Base-by-base conservation (phyloP, 1,140 invertebrate species). In the Drosophila tani region DNA sequence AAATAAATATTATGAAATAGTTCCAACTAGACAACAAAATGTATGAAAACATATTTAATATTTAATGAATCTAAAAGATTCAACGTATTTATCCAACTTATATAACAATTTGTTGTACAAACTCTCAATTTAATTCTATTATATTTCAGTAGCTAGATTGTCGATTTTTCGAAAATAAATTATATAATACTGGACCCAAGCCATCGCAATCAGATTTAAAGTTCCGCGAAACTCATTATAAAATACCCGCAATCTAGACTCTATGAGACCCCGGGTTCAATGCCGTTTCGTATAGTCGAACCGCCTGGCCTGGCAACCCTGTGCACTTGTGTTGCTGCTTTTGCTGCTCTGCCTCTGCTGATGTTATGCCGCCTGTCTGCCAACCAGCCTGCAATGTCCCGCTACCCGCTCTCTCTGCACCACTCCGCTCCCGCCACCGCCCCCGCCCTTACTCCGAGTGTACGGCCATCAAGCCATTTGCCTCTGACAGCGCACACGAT, bases 361-460 rank as follows among this genome's bases (percentile, higher is more conserved):
- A 87, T 86, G 79, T 86, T 87, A 86, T 87, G 82, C 82, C 82
- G 82, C 82, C 82, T 86, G 82, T 86, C 82, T 86, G 82, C 82
- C 79, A 76, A 67, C 77, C 64, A 79, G 78, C 77, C 77, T 63
- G 70, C 70, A 73, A 73, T 40, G 24, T 21, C 53, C 66, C 66
- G 65, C 67, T 73, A 49, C 65, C 82, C 68, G 57, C 77, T 64
- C 59, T 49, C 79, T 47, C 41, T 47, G 32, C 56, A 47, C 45
- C 40, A 17, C 40, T 14, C 57, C 50, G 21, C 78, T 49, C 40
- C 57, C 24, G 43, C 50, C 47, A 43, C 47, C 11, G 19, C 43
- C 51, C 57, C 41, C 55, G 53, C 43, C 38, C 38, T 43, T 29
- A 55, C 71, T 32, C 27, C 73, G 29, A 68, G 24, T 59, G 45